A percentile compares a stretch with the other conserved stretches of the same genome.
Evolutionary conservation across 2,797 vertebrate genomes (phyloP).

Genomic region (Chelmon rostratus): DNA sequence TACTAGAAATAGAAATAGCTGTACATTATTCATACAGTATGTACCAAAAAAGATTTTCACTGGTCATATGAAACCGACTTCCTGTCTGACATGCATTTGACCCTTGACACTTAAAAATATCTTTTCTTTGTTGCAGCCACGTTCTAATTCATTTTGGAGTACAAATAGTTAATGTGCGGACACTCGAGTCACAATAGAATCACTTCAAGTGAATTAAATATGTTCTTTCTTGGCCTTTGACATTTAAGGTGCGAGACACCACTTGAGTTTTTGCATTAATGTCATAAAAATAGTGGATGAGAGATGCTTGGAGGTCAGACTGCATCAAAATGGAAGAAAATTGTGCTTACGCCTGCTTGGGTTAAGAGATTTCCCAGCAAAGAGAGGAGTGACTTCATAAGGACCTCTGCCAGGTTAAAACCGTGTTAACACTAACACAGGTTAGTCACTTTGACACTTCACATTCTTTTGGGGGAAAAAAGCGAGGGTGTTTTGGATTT

Average conservation of each 20-base stretch:
- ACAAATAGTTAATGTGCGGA: not conserved
- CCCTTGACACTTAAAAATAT: not conserved
- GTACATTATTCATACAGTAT: not conserved
- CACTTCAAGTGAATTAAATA: not conserved
- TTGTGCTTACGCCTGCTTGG: not conserved
- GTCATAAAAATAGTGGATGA: not conserved
- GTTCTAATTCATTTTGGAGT: not conserved
- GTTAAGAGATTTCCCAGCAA: not conserved
- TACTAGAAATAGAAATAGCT: not conserved
- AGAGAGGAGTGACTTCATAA: not conserved
- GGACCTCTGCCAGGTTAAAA: not conserved
- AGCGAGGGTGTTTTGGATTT: fast-evolving
- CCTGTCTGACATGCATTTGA: not conserved
- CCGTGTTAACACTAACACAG: not conserved
- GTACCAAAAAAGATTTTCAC: not conserved
- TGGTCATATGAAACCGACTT: not conserved
- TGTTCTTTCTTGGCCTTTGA: slow-evolving; percentile 52
- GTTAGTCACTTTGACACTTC: not conserved
- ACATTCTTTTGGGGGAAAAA: not conserved
- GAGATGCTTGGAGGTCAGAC: not conserved
- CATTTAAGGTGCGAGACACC: not conserved
- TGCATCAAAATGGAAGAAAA: not conserved
- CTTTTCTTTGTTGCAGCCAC: not conserved
- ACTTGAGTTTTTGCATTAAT: not conserved
- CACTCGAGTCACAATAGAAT: not conserved